Evolutionary conservation across 1,140 invertebrate species (phyloP), one percentile per base, ranked within the genome.

Genomic region (Geopemphigus sp.): DNA sequence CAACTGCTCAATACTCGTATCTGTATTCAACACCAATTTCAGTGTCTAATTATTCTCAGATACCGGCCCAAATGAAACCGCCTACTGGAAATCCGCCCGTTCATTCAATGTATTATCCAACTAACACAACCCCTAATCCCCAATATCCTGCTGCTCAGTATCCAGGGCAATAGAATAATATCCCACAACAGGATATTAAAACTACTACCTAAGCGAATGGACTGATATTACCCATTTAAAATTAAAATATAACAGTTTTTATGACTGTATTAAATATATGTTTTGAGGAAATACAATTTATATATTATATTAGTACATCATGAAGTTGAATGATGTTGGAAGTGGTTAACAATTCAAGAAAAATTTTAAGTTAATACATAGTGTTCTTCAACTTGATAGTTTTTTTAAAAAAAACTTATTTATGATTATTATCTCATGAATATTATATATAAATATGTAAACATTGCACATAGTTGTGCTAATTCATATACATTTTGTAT

Each of bases 211-310:
- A 72, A 72, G 24, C 29, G 24, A 72, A 72, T 72, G 68, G 68
- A 72, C 68, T 72, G 68, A 72, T 72, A 63, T 68, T 72, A 72
- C 24, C 68, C 68, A 54, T 72, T 70, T 72, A 54, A 72, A n/a
- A 53, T 29, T 53, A 53, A 12, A 8, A 53, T 72, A 72, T 12
- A 53, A 50, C 19, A 29, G 26, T 8, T 72, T 72, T 72, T 29
- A 54, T 72, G 53, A 72, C 8, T 47, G 11, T 29, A 68, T 68
- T 72, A 26, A 54, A 72, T 54, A 54, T n/a, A 54, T 29, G 17
- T 54, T 72, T 72, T 8, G 19, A 72, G 17, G 15, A 68, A 68
- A 68, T 24, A 53, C 19, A 29, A 5, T 29, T 11, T 54, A 72
- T 39, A 4, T 3, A 39, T 39, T 39, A 32, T 54, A 19, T 12